These are phyloP conservation scores for Eupithecia pulchellata DNA, from an alignment of 2,888 invertebrate genomes.

Conservation along the genomic window DNA sequence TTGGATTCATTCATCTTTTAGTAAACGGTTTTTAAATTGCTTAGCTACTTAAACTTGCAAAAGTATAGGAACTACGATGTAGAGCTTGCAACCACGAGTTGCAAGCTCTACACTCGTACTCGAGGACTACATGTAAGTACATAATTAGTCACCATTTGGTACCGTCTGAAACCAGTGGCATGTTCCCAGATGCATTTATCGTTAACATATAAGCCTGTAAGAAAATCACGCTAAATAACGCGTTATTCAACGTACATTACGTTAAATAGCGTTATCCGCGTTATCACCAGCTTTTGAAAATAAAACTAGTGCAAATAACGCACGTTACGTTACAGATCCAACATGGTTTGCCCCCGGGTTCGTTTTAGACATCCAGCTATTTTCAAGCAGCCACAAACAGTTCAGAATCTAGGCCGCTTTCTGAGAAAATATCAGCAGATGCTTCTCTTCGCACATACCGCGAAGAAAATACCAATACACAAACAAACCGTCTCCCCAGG, in stretches of 20 bases:
- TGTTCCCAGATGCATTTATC: neutral
- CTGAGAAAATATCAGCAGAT: constrained; percentile 22
- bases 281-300: too few species aligned
- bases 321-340: too few species aligned
- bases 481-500: constrained; percentile 32
- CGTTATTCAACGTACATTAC: too few species aligned
- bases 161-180: neutral
- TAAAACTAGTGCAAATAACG: too few species aligned
- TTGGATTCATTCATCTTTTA: neutral
- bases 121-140: too few species aligned
- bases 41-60: too few species aligned
- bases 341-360: too few species aligned
- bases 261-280: too few species aligned
- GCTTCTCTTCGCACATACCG: constrained; percentile 14
- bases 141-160: neutral
- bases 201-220: neutral
- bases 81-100: too few species aligned
- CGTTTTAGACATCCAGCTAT: neutral
- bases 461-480: constrained; percentile 16
- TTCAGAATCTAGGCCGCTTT: constrained; percentile 18
- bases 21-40: neutral
- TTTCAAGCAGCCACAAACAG: constrained; percentile 8
- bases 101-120: too few species aligned
- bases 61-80: too few species aligned
- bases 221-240: too few species aligned